Conservation (phyloP, 2,113 vertebrate genomes). For the Cottus gobio region DNA sequence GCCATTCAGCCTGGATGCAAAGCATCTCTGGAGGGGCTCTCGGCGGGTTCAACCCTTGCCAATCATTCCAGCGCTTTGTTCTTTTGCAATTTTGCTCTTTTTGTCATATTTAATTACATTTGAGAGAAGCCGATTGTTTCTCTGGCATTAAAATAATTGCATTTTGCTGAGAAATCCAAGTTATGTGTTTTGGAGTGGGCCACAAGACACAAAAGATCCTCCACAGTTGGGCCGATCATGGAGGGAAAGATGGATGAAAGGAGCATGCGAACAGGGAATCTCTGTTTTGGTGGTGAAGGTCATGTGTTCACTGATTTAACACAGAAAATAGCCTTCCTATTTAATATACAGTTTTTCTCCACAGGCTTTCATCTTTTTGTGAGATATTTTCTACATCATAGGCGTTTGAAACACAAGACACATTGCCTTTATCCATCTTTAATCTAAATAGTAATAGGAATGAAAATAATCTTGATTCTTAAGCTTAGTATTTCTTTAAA, state of each 20-base stretch:
- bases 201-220: slow-evolving; percentile 3
- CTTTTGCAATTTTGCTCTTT: slow-evolving; percentile 63
- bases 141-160: slow-evolving; percentile 63
- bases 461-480: not conserved
- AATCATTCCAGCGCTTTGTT: slow-evolving; percentile 50
- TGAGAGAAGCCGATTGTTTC: slow-evolving; percentile 59
- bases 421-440: no score
- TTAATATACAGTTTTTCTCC: not conserved
- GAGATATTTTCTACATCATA: not conserved
- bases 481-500: not conserved
- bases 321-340: not conserved
- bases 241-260: slow-evolving; percentile 15
- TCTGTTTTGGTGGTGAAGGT: slow-evolving; percentile 1
- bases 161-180: slow-evolving; percentile 41
- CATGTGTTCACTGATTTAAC: not conserved
- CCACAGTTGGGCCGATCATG: slow-evolving; percentile 10
- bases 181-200: slow-evolving; percentile 16
- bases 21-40: slow-evolving; percentile 33
- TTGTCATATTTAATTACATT: slow-evolving; percentile 78
- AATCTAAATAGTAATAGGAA: not conserved
- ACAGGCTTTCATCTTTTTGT: not conserved
- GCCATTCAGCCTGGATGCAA: slow-evolving; percentile 52
- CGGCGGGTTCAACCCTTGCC: slow-evolving; percentile 39
- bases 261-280: not conserved
- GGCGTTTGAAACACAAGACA: no score